phyloP scores from a whole-genome alignment of 2,888 invertebrate genomes.

The Pterobdella sp. region DNA sequence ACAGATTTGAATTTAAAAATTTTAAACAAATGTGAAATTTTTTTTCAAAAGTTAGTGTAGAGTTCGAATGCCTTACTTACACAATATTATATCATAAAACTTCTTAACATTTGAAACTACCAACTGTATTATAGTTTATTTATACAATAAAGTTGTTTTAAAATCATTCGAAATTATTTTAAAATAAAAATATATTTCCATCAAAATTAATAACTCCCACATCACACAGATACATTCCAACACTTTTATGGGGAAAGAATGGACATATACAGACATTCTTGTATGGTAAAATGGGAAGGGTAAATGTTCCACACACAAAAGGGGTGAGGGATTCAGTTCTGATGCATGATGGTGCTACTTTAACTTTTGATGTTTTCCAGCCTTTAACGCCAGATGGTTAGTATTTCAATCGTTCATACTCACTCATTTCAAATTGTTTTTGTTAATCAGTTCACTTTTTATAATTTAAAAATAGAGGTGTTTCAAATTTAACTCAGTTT shows the following conservation, averaged over 20 bases:
- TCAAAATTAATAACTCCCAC: neutral
- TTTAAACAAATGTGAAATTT: neutral
- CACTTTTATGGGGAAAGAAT: constrained; percentile 86
- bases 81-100: neutral
- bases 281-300: constrained; percentile 66
- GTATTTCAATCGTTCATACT: too few relatives aligned
- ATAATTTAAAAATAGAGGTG: neutral
- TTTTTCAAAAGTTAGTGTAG: neutral
- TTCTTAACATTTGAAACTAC: neutral
- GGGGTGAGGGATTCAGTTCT: constrained; percentile 67
- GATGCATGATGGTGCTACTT: constrained; percentile 74
- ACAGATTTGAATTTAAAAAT: neutral
- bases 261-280: constrained; percentile 88
- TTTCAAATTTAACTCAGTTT: too few relatives aligned
- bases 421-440: neutral
- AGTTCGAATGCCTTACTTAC: neutral
- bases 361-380: constrained; percentile 85
- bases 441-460: neutral
- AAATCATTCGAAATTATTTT: neutral
- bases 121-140: neutral
- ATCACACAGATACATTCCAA: constrained; percentile 71
- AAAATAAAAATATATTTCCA: neutral
- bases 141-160: neutral
- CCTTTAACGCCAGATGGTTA: constrained; percentile 61
- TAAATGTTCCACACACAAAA: constrained; percentile 78